Percentiles rank a stretch among this genome's conserved stretches.
Conservation (phyloP, 2,113 vertebrate species). For the Numenius arquata region DNA sequence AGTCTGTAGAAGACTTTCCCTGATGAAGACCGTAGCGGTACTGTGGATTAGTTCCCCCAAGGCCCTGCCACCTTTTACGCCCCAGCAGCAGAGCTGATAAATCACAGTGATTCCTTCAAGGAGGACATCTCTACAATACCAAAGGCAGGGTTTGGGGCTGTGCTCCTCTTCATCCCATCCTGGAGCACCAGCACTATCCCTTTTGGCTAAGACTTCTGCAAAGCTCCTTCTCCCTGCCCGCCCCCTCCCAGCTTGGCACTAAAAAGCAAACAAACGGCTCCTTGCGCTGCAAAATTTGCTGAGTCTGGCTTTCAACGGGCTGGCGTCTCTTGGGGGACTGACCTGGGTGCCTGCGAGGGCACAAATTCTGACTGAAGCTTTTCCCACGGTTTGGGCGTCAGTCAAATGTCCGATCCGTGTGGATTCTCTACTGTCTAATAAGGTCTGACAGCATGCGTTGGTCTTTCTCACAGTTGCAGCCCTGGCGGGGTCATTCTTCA, state of each 20-base stretch:
- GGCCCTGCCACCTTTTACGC: neutral
- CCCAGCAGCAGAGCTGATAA: neutral
- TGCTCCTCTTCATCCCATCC: neutral
- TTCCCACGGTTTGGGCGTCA: slow-evolving; percentile 36
- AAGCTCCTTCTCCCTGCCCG: neutral
- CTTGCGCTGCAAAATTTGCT: neutral
- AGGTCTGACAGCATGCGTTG: neutral
- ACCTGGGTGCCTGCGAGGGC: slow-evolving; percentile 6
- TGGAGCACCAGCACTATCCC: neutral
- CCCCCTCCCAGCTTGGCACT: neutral
- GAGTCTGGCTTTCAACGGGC: neutral
- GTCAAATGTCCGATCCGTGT: neutral
- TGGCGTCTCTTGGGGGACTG: neutral
- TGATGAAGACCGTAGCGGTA: accelerated
- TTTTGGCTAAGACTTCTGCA: neutral
- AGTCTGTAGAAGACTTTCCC: neutral
- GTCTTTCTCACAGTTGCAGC: slow-evolving; percentile 27
- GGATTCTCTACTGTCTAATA: slow-evolving; percentile 21
- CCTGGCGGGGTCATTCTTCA: neutral
- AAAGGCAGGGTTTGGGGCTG: neutral
- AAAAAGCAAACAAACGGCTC: neutral
- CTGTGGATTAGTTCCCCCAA: neutral
- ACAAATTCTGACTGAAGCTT: neutral
- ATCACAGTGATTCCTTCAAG: neutral
- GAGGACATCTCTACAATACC: neutral